Evolutionary conservation across 2,888 invertebrate genomes (phyloP).

Genomic region (Torymus tubicola): DNA sequence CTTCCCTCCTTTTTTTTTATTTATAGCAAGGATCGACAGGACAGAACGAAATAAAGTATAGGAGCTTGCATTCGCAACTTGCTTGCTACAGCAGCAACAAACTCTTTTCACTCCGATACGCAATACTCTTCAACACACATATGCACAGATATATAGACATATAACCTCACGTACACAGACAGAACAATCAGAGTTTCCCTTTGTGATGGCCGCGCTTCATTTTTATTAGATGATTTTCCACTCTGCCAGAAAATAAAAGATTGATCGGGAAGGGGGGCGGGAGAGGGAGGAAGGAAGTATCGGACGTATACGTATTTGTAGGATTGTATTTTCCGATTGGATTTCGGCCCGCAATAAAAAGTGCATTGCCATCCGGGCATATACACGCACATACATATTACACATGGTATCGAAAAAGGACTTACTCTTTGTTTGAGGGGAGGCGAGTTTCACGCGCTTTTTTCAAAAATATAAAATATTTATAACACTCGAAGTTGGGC

Average conservation of each 20-base stretch:
- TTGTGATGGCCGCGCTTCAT: not conserved
- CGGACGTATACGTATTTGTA: not conserved
- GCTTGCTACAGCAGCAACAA: no score
- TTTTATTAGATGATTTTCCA: not conserved
- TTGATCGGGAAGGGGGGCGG: not conserved
- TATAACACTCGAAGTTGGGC: no score
- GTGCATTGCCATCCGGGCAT: not conserved
- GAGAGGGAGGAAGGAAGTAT: not conserved
- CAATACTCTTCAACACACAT: no score
- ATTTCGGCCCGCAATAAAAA: conserved; percentile 4
- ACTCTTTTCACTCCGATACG: no score
- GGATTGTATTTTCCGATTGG: conserved; percentile 13
- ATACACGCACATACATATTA: not conserved
- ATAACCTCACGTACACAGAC: no score
- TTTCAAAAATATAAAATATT: no score
- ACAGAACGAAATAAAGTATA: no score
- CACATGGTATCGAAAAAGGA: not conserved
- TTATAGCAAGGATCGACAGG: no score
- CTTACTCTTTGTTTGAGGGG: conserved; percentile 8
- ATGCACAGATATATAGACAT: no score
- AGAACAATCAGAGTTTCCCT: no score
- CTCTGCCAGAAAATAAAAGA: not conserved
- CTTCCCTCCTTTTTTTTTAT: no score
- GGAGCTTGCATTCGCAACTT: no score
- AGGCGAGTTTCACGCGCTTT: not conserved